Evolutionary conservation across 2,888 invertebrate species (phyloP), one percentile per base, ranked within the genome.

Genomic region (Plebejus anna): DNA sequence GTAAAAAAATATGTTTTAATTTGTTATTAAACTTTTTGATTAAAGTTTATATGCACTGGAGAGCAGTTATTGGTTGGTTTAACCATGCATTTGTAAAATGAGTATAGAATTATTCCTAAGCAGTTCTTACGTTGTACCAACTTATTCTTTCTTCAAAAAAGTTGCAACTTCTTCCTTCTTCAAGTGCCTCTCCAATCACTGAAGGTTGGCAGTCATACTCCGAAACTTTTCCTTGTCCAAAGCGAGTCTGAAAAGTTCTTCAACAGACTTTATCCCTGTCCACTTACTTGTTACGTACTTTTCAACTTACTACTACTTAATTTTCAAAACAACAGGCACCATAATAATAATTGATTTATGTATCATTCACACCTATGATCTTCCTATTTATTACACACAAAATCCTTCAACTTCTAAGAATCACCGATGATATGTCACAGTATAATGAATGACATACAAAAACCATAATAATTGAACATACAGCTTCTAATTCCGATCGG

Each of bases 401-500:
- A 47, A 4, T 55, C 13, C 59, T 9, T 7, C 22, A 61, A 4
- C 59, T 61, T 66, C 66, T 16, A 36, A 66, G 36, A 66, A 66
- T 4, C 66, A 36, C 22, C 66, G 4, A 32, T 66, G 7, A 66
- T 66, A 66, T 66, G 66, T 36, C 66, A 66, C 66, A 66, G 66
- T 66, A 22, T 22, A 66, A 66, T 66, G 66, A 66, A 66, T 66
- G 66, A 66, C 36, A 32, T 36, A 66, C 66, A 66, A 66, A 66
- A 66, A 66, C 66, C 36, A 66, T 66, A 66, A 66, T 66, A 66
- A 66, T 36, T 13, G 66, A 36, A 66, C 66, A 66, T 66, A 66
- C 66, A 66, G 66, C 66, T 13, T 72, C 72, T 72, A 72, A 72
- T 72, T 72, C 72, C 72, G 72, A 47, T 47, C 72, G 72, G 28